Evolutionary conservation across 2,888 invertebrate genomes (phyloP).

Genomic region (Scaptomyza parva): DNA sequence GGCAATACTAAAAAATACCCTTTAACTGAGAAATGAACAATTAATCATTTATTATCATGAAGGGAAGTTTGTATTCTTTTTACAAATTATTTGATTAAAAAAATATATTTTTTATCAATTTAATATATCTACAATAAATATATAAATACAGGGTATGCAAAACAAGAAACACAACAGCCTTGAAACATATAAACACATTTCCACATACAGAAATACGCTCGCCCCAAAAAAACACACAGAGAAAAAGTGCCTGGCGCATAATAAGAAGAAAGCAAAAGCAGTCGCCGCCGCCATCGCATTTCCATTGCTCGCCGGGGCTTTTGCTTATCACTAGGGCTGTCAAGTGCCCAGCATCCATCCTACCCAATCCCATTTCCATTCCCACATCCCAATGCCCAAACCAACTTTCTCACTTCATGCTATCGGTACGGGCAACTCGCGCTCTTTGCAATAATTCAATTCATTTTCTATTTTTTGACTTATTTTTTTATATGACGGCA

Average conservation of each 20-base stretch:
- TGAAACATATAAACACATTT: constrained; percentile 32
- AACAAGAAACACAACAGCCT: constrained; percentile 46
- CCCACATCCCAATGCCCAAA: too few relatives aligned
- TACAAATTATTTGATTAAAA: too few relatives aligned
- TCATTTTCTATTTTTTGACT: constrained; percentile 82
- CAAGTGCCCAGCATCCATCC: constrained; percentile 67
- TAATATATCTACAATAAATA: too few relatives aligned
- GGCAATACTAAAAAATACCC: constrained; percentile 15
- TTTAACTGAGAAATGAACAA: background rate
- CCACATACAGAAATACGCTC: too few relatives aligned
- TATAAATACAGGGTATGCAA: constrained; percentile 24
- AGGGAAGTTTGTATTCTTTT: too few relatives aligned
- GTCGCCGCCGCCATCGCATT: constrained; percentile 56
- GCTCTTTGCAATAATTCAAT: constrained; percentile 82
- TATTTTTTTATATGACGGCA: constrained; percentile 68
- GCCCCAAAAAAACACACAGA: constrained; percentile 12
- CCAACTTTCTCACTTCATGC: background rate
- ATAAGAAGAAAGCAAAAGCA: constrained; percentile 68
- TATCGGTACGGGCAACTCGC: constrained; percentile 38
- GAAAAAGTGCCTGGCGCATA: constrained; percentile 53
- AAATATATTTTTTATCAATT: too few relatives aligned
- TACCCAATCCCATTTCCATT: too few relatives aligned
- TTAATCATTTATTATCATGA: background rate
- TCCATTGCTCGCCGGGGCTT: constrained; percentile 72
- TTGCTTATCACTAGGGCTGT: constrained; percentile 77